Conservation (phyloP, 2,797 vertebrate species). For the Buceros bicornis region DNA sequence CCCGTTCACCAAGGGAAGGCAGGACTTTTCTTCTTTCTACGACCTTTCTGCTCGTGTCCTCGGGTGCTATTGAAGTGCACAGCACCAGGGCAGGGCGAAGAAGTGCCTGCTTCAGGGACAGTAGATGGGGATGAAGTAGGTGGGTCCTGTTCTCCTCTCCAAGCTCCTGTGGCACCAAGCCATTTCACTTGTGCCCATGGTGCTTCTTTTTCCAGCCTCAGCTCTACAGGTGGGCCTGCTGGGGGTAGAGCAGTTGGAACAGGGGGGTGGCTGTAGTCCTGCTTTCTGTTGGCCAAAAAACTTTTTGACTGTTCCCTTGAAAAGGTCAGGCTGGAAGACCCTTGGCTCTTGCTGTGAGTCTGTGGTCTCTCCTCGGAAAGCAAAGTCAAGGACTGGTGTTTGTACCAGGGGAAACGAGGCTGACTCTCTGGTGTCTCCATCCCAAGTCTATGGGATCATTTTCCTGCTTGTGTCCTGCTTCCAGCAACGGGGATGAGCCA, state of each 20-base stretch:
- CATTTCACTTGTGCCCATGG: neutral
- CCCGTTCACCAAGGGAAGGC: neutral
- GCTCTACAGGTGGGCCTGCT: neutral
- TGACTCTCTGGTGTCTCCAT: neutral
- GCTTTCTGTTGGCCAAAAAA: neutral
- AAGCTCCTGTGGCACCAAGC: neutral
- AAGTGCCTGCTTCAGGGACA: neutral
- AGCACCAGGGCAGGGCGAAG: neutral
- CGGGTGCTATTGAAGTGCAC: neutral
- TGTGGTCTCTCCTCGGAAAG: neutral
- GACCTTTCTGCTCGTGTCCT: neutral
- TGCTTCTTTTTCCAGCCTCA: neutral
- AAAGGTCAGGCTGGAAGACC: neutral
- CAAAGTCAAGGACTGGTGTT: neutral
- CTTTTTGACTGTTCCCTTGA: neutral
- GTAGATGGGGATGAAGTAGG: neutral
- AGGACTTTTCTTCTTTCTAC: neutral
- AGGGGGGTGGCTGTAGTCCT: accelerated
- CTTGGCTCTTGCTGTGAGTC: neutral
- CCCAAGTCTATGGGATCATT: neutral
- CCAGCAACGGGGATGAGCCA: neutral
- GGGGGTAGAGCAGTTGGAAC: neutral
- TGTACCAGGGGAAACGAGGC: accelerated
- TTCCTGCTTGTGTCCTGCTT: accelerated
- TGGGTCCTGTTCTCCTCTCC: neutral